These are phyloP conservation scores for Remorina albescens DNA, from an alignment of 2,797 vertebrate species.

Conservation along the genomic window DNA sequence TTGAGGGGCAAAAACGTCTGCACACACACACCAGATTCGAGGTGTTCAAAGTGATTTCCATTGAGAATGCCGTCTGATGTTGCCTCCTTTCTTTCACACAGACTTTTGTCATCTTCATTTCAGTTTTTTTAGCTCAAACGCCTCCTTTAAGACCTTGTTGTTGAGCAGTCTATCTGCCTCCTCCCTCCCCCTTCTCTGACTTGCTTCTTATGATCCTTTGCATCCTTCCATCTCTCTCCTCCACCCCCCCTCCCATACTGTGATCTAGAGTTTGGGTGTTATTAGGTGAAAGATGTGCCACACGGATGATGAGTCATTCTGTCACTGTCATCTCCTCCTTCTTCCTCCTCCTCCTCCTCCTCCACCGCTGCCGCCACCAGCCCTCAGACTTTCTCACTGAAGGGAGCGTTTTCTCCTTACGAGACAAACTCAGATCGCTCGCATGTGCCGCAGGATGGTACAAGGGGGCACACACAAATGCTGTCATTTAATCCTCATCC, in stretches of 20 bases:
- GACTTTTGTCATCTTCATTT: slow-evolving; percentile 71
- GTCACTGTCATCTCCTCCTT: slow-evolving; percentile 56
- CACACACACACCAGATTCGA: slow-evolving; percentile 19
- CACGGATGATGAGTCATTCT: slow-evolving; percentile 65
- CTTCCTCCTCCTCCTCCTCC: neutral
- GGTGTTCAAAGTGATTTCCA: slow-evolving; percentile 42
- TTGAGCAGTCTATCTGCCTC: slow-evolving; percentile 46
- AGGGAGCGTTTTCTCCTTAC: slow-evolving; percentile 19
- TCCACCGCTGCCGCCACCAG: neutral
- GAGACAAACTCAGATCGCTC: slow-evolving; percentile 31
- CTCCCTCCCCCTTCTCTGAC: slow-evolving; percentile 38
- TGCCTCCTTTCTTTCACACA: slow-evolving; percentile 37
- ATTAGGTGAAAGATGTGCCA: slow-evolving; percentile 70
- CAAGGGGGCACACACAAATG: slow-evolving; percentile 22
- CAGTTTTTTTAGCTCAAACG: slow-evolving; percentile 57
- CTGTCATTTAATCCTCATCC: slow-evolving; percentile 45
- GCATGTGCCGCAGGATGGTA: slow-evolving; percentile 25
- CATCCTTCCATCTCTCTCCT: slow-evolving; percentile 30
- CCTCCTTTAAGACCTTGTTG: slow-evolving; percentile 63
- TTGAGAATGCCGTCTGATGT: slow-evolving; percentile 53
- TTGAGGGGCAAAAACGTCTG: slow-evolving; percentile 28
- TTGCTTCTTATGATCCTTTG: slow-evolving; percentile 51
- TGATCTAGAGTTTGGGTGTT: slow-evolving; percentile 69
- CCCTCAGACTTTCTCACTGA: slow-evolving; percentile 8
- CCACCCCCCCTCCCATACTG: neutral